Base-by-base conservation (phyloP, 2,797 vertebrate species). In the Silurus aristotelis region DNA sequence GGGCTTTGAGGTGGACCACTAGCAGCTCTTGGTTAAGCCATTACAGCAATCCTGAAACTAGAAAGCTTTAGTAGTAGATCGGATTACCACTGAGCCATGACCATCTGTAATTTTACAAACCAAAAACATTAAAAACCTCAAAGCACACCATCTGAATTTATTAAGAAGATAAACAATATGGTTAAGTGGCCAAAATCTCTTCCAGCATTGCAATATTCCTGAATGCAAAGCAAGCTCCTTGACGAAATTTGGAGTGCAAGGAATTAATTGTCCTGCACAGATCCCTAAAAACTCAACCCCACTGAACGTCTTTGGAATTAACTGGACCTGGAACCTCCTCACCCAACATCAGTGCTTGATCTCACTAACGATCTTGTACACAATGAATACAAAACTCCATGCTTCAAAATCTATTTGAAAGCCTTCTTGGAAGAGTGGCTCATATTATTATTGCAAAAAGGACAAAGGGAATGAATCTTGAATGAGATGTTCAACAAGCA, bases 51-150 rank as follows among this genome's bases (percentile, higher is more conserved):
- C 31, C 56, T 61, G 56, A 61, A 43, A 78, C 56, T 20, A 58
- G 6, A 60, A 19, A 20, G 27, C 55, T 61, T 43, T 10, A 15
- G 19, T 61, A 17, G 17, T 43, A 38, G 27, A 43, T 38, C 27
- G 43, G 52, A 43, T 60, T 38, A 77, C 27, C 14, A 75, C 12
- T 55, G 72, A 13, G 17, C 46, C 17, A n/a, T 13, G 7, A 38
- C 6, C 15, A 22, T 43, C 58, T 43, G 56, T 76, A 93, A 91
- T 38, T 38, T 38, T 38, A 76, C 90, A 91, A 92, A 91, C 90
- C 90, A 91, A 90, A 92, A 93, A 92, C 92, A 83, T 92, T 87
- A 92, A 89, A 89, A 93, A 93, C 93, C 93, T 92, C 91, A 93
- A 90, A 88, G 92, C 90, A 91, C 91, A 92, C 88, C 82, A 87